phyloP scores from a whole-genome alignment of 2,113 vertebrate species.

The Peromyscus leucopus region DNA sequence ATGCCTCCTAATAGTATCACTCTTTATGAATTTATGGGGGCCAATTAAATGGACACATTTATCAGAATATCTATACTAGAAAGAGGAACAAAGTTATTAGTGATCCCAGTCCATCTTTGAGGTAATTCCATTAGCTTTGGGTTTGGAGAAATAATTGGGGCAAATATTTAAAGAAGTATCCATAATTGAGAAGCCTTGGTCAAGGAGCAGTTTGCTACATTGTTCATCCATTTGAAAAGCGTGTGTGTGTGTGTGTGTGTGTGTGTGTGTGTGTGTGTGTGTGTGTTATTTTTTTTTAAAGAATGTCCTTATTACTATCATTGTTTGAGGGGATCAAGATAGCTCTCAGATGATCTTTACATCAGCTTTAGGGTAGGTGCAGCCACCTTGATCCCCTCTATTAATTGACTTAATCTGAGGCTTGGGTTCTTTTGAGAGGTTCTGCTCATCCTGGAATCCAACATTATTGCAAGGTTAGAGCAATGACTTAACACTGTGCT shows the following conservation, averaged over 20 bases:
- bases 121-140: too few relatives aligned
- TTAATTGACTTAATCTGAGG: neutral
- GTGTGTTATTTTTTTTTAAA: neutral
- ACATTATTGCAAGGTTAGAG: neutral
- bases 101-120: neutral
- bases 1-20: too few relatives aligned
- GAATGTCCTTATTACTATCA: neutral
- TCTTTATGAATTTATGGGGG: too few relatives aligned
- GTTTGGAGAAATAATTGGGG: neutral
- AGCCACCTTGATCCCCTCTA: too few relatives aligned
- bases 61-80: too few relatives aligned
- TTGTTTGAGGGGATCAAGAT: neutral
- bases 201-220: too few relatives aligned
- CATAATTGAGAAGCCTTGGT: neutral
- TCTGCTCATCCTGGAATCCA: neutral
- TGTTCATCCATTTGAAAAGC: neutral
- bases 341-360: too few relatives aligned
- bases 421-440: neutral
- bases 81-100: neutral
- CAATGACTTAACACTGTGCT: neutral
- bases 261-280: too few relatives aligned
- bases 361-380: fast-evolving
- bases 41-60: neutral
- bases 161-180: too few relatives aligned
- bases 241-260: too few relatives aligned